A percentile compares a stretch with the other conserved stretches of the same genome.
Conservation (phyloP, 2,888 invertebrate species). For the Nomada lathburiana region DNA sequence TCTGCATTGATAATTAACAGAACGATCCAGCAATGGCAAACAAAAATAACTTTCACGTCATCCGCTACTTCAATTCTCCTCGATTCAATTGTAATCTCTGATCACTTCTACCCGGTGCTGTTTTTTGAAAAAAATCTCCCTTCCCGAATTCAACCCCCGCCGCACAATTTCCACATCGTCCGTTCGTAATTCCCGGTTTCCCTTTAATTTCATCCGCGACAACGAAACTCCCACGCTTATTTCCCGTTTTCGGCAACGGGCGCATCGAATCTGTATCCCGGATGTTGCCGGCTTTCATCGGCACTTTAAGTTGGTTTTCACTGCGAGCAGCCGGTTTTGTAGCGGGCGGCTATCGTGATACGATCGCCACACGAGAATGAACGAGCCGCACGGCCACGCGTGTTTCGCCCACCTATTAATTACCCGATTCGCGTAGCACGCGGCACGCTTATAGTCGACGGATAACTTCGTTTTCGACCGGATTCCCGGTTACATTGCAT, state of each 20-base stretch:
- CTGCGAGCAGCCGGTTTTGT: slow-evolving; percentile 20
- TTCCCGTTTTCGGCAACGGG: not conserved
- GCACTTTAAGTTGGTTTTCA: slow-evolving; percentile 1
- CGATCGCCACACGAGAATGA: not conserved
- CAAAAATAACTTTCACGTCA: too few species aligned
- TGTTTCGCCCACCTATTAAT: slow-evolving; percentile 13
- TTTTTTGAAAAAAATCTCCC: too few species aligned
- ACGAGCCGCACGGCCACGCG: slow-evolving; percentile 1
- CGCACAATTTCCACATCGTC: too few species aligned
- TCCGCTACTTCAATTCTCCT: too few species aligned
- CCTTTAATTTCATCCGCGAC: not conserved
- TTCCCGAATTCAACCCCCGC: too few species aligned
- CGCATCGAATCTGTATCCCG: not conserved
- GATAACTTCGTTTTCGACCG: slow-evolving; percentile 20
- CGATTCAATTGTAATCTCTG: too few species aligned
- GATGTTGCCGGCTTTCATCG: not conserved
- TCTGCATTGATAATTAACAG: too few species aligned
- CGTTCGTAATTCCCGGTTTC: not conserved
- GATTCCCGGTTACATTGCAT: slow-evolving; percentile 19
- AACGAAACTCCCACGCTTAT: not conserved
- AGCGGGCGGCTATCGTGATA: slow-evolving; percentile 6
- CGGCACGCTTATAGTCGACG: not conserved
- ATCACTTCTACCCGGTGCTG: too few species aligned
- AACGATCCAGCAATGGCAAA: too few species aligned
- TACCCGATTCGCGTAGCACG: slow-evolving; percentile 25